A percentile compares a stretch with the other conserved stretches of the same genome.
Evolutionary conservation across 1,140 invertebrate species (phyloP).

Genomic region (Brachionus sp.): DNA sequence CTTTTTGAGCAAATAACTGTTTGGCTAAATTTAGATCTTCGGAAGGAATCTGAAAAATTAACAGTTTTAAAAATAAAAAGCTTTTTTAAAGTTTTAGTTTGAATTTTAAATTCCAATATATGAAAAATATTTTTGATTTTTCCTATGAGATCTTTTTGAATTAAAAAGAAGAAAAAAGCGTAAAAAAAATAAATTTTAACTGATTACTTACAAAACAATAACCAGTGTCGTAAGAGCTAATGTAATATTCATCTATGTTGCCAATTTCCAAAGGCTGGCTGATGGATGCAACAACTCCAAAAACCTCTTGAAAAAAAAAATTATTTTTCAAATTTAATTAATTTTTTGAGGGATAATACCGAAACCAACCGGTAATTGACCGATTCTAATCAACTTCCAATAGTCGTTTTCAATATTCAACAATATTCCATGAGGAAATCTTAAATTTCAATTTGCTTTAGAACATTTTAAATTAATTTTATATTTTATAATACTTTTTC

Average conservation of each 20-base stretch:
- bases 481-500: constrained; percentile 8
- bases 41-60: not conserved
- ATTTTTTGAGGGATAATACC: not conserved
- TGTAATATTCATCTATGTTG: constrained; percentile 44
- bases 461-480: not conserved
- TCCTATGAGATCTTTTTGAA: no score
- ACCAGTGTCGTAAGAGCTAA: constrained; percentile 43
- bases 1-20: constrained; percentile 26
- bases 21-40: constrained; percentile 3
- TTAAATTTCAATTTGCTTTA: not conserved
- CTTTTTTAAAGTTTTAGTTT: no score
- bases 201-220: constrained; percentile 43
- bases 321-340: not conserved
- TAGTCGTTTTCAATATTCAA: constrained; percentile 32
- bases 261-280: constrained; percentile 43
- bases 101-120: no score
- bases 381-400: constrained; percentile 39
- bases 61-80: no score
- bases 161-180: no score
- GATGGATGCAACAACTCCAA: constrained; percentile 33
- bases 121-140: no score
- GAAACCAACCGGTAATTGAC: constrained; percentile 36
- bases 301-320: constrained; percentile 7
- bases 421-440: constrained; percentile 5
- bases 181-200: not conserved